Evolutionary conservation across 23 tunicate genomes (phyloP).

Genomic region (Corella eumyota): DNA sequence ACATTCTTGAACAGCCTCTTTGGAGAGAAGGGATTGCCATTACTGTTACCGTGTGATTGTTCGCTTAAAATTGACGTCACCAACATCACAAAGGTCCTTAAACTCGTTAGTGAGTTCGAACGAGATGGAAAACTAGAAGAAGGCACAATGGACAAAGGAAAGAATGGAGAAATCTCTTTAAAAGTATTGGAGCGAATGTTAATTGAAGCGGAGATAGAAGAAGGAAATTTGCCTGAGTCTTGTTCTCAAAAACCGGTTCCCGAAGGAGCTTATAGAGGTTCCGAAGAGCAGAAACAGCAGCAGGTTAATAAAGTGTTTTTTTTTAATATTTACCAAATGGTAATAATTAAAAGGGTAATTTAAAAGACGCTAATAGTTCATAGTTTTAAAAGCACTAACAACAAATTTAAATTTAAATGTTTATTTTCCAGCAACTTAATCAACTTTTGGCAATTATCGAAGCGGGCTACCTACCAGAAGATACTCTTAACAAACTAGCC

Average conservation of each 20-base stretch:
- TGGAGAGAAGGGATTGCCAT: neutral
- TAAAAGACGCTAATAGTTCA: no score
- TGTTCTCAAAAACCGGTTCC: neutral
- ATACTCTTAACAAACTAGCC: constrained; percentile 11
- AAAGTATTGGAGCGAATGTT: constrained; percentile 1
- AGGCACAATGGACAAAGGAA: constrained; percentile 1
- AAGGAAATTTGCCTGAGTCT: neutral
- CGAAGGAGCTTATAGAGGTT: no score
- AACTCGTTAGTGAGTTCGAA: constrained; percentile 7
- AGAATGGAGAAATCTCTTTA: neutral
- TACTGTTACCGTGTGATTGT: no score
- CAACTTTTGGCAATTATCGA: constrained; percentile 1
- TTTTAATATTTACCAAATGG: no score
- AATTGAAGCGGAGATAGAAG: no score
- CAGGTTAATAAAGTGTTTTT: no score
- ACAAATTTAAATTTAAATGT: no score
- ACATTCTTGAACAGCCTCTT: neutral
- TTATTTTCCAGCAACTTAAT: constrained; percentile 4
- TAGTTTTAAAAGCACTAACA: no score
- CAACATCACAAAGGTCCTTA: neutral
- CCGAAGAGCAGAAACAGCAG: no score
- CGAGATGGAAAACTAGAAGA: neutral
- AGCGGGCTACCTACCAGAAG: constrained; percentile 42
- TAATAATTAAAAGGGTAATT: no score
- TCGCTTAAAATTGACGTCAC: neutral